phyloP scores from a whole-genome alignment of 2,888 invertebrate species.

The Epistrophe eligans region DNA sequence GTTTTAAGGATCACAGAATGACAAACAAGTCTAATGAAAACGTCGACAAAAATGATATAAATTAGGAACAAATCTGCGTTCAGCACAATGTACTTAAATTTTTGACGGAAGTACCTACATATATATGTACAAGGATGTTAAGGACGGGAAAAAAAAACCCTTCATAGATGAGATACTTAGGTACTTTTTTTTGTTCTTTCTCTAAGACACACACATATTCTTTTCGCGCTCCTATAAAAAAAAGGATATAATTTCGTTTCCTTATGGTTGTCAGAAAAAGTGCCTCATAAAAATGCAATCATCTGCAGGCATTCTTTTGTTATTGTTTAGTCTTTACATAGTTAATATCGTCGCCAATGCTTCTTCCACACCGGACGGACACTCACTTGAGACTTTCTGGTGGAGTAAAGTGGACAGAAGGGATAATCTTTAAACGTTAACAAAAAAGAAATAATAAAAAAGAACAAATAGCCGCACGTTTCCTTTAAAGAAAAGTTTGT shows the following conservation, averaged over 20 bases:
- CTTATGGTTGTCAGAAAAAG: conserved; percentile 64
- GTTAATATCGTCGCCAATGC: conserved; percentile 38
- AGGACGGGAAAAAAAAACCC: conserved; percentile 52
- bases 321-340: conserved; percentile 70
- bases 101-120: conserved; percentile 65
- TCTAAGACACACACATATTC: conserved; percentile 50
- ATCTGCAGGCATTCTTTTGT: conserved; percentile 77
- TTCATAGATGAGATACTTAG: conserved; percentile 41
- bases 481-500: too few species aligned
- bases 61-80: conserved; percentile 71
- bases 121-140: conserved; percentile 41
- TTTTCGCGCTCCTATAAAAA: conserved; percentile 67
- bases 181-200: conserved; percentile 21
- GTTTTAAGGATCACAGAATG: conserved; percentile 42
- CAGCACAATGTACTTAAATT: conserved; percentile 60
- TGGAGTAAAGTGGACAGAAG: conserved; percentile 47
- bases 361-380: conserved; percentile 27
- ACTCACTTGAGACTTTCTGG: conserved; percentile 63
- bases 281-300: conserved; percentile 78
- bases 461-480: background rate
- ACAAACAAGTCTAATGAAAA: conserved; percentile 42
- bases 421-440: background rate
- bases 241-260: conserved; percentile 65
- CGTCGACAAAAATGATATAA: conserved; percentile 59
- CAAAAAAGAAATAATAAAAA: background rate